phyloP scores from a whole-genome alignment of 2,797 vertebrate genomes.

The Etheostoma nigrum region DNA sequence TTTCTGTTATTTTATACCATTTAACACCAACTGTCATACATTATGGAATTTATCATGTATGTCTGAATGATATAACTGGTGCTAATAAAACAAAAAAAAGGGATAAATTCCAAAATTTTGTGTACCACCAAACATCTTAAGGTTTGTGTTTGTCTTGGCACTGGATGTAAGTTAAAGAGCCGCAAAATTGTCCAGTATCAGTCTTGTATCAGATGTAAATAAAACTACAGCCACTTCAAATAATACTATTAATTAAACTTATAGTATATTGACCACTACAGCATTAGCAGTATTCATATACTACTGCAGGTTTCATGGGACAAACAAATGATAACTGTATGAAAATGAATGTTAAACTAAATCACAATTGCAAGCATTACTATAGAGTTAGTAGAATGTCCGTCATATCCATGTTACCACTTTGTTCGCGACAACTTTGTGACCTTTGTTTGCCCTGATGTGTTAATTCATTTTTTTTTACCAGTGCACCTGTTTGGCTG shows the following conservation, averaged over 20 bases:
- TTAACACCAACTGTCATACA: too few relatives aligned
- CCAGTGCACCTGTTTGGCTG: neutral
- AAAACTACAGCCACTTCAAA: neutral
- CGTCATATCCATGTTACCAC: neutral
- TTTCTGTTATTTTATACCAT: too few relatives aligned
- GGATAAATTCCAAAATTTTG: too few relatives aligned
- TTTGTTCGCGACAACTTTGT: too few relatives aligned
- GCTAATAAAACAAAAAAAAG: too few relatives aligned
- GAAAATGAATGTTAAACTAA: neutral
- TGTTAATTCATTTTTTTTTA: neutral
- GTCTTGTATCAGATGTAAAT: neutral
- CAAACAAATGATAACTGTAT: neutral
- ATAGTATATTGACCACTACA: neutral
- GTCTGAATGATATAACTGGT: too few relatives aligned
- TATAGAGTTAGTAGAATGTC: too few relatives aligned
- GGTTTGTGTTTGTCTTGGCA: neutral
- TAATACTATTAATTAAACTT: neutral
- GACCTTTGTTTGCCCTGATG: neutral
- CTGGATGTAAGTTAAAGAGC: neutral
- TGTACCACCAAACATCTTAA: too few relatives aligned
- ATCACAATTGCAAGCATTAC: neutral
- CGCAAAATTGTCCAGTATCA: neutral
- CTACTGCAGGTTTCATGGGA: neutral
- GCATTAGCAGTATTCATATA: neutral
- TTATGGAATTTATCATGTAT: too few relatives aligned